These are phyloP conservation scores for Tribolium madens DNA, from an alignment of 1,140 invertebrate genomes.

Conservation along the genomic window DNA sequence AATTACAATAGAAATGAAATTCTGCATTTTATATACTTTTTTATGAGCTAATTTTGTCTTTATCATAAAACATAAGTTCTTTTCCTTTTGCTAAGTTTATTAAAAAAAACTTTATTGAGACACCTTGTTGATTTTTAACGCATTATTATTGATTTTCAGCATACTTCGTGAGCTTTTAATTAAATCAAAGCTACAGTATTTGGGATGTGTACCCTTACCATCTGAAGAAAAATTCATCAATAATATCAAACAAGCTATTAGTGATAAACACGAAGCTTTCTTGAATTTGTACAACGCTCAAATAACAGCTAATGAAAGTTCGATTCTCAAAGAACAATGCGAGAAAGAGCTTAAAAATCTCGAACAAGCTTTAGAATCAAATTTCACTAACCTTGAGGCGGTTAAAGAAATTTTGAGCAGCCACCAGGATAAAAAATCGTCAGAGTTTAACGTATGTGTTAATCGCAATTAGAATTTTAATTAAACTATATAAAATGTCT, in stretches of 20 bases:
- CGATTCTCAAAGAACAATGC: constrained; percentile 62
- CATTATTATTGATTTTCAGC: constrained; percentile 55
- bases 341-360: constrained; percentile 55
- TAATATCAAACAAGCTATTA: constrained; percentile 54
- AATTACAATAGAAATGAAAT: too few species aligned
- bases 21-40: too few species aligned
- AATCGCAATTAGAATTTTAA: background rate
- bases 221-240: constrained; percentile 58
- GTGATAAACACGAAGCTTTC: constrained; percentile 57
- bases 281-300: constrained; percentile 56
- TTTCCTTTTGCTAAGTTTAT: too few species aligned
- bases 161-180: constrained; percentile 61
- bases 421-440: constrained; percentile 51
- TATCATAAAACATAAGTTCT: too few species aligned
- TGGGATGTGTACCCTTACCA: constrained; percentile 61
- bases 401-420: constrained; percentile 50
- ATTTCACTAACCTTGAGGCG: background rate
- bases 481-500: background rate
- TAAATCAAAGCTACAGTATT: constrained; percentile 62
- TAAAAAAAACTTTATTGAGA: too few species aligned
- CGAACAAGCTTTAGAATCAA: constrained; percentile 11
- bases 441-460: constrained; percentile 53
- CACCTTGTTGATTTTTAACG: too few species aligned
- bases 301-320: constrained; percentile 58
- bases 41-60: too few species aligned